Conservation (phyloP, 2,113 vertebrate species). For the Nibea albiflora region DNA sequence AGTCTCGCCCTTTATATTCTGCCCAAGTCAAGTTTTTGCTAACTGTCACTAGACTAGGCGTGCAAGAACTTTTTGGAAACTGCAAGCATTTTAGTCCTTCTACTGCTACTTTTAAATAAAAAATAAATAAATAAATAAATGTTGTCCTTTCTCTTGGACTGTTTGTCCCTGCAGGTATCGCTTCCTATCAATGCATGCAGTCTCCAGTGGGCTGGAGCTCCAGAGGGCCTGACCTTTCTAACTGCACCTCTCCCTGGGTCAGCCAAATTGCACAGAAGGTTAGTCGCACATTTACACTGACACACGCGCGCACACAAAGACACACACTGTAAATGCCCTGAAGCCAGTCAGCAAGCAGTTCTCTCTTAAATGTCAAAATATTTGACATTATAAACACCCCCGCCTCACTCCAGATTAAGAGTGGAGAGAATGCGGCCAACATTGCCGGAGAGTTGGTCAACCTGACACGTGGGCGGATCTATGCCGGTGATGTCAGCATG, state of each 20-base stretch:
- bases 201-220: conserved; percentile 90
- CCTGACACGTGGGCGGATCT: conserved; percentile 92
- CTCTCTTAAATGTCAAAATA: conserved; percentile 73
- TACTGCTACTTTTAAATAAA: too few species aligned
- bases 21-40: too few species aligned
- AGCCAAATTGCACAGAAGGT: conserved; percentile 95
- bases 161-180: conserved; percentile 85
- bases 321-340: conserved; percentile 49
- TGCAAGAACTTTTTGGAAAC: too few species aligned
- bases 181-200: conserved; percentile 89
- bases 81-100: too few species aligned
- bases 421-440: conserved; percentile 95
- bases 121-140: too few species aligned
- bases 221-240: conserved; percentile 91
- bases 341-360: conserved; percentile 52
- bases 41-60: too few species aligned
- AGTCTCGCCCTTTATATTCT: too few species aligned
- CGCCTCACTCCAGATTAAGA: conserved; percentile 88
- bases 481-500: conserved; percentile 94
- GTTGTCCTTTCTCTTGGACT: neutral
- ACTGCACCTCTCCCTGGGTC: conserved; percentile 94
- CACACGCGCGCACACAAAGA: neutral
- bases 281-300: conserved; percentile 44
- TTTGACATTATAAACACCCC: conserved; percentile 70
- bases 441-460: conserved; percentile 93